Conservation (phyloP, 2,113 vertebrate genomes). For the Theristicus caerulescens region DNA sequence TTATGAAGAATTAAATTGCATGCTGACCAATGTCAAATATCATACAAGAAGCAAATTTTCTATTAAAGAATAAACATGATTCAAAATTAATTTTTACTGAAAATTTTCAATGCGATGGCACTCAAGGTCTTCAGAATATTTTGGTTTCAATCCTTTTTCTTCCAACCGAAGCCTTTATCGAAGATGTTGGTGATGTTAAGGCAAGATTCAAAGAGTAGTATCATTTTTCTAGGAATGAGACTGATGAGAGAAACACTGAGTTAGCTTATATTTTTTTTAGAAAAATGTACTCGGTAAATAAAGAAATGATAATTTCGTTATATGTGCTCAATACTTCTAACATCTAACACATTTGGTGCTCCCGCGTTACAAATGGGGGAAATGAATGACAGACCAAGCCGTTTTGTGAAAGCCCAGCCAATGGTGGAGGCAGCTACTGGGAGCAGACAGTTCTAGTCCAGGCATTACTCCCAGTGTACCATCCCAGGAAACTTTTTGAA, state of each 20-base stretch:
- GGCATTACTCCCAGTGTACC: not conserved
- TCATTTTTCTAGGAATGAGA: not conserved
- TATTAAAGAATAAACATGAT: not conserved
- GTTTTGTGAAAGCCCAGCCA: not conserved
- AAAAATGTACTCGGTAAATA: not conserved
- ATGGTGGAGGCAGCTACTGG: not conserved
- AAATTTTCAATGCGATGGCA: not conserved
- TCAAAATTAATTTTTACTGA: not conserved
- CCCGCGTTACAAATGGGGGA: not conserved
- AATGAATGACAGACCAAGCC: not conserved
- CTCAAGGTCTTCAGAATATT: not conserved
- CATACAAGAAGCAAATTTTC: not conserved
- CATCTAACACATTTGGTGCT: accelerated
- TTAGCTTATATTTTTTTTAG: not conserved
- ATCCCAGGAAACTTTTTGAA: not conserved
- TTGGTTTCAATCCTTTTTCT: not conserved
- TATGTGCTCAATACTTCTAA: not conserved
- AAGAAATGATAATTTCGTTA: not conserved
- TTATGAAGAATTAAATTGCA: not conserved
- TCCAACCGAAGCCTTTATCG: not conserved
- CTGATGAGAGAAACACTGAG: not conserved
- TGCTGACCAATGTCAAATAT: not conserved
- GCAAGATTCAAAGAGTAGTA: accelerated
- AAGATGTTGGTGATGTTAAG: not conserved
- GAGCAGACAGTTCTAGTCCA: not conserved